Conservation (phyloP, 2,797 vertebrate species). For the Naso thynnoides region DNA sequence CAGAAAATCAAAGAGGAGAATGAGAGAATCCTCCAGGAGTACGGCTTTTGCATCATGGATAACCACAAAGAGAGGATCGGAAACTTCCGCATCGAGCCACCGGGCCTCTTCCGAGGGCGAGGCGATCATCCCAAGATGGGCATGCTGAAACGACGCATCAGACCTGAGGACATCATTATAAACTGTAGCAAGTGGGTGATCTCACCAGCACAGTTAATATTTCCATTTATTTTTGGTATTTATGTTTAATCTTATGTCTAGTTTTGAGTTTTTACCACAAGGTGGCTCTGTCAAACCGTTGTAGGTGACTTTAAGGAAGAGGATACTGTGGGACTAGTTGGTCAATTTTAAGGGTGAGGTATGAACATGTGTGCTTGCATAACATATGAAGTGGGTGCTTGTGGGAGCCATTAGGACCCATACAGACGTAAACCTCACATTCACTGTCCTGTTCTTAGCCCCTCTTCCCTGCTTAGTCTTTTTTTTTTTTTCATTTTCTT, state of each 20-base stretch:
- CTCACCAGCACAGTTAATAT: not conserved
- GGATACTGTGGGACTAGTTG: not conserved
- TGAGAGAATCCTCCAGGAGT: conserved; percentile 91
- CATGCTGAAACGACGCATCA: conserved; percentile 94
- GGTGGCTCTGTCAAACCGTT: conserved; percentile 47
- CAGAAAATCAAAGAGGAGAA: conserved; percentile 97
- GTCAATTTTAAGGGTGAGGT: not conserved
- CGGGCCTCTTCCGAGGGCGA: conserved; percentile 93
- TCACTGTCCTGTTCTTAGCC: conserved; percentile 9
- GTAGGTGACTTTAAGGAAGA: not conserved
- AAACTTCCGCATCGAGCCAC: conserved; percentile 96
- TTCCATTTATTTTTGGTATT: not conserved
- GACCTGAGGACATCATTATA: conserved; percentile 94
- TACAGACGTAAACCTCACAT: not conserved
- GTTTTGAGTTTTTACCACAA: conserved; percentile 50
- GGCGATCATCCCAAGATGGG: conserved; percentile 98
- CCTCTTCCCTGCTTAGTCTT: not conserved
- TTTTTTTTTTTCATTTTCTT: not conserved
- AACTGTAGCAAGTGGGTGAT: conserved; percentile 96
- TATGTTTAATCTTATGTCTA: not conserved
- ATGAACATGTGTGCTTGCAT: not conserved
- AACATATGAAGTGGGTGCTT: not conserved
- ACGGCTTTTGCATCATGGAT: conserved; percentile 96
- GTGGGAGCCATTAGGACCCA: not conserved
- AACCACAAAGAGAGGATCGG: conserved; percentile 96